Percentiles rank a stretch among this genome's conserved stretches.
Conservation (phyloP, 2,888 invertebrate species). For the Andrena dorsata region DNA sequence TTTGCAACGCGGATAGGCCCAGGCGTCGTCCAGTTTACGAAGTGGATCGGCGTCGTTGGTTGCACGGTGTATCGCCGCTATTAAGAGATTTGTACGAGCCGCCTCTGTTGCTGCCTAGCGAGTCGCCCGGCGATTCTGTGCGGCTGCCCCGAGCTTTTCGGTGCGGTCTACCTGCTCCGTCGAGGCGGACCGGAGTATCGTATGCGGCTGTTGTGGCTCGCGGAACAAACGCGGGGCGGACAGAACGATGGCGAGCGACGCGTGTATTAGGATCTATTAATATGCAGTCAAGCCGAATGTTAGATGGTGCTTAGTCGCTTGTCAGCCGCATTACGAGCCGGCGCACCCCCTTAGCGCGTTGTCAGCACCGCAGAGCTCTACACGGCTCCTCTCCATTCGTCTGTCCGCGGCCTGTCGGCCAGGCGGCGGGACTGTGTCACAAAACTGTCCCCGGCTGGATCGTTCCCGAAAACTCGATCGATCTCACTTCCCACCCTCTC, state of each 20-base stretch:
- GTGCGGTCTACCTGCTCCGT: background rate
- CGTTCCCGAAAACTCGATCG: slow-evolving; percentile 3
- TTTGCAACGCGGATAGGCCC: slow-evolving; percentile 12
- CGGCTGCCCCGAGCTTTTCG: background rate
- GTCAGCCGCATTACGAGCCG: slow-evolving; percentile 77
- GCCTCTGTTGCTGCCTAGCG: background rate
- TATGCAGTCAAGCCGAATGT: slow-evolving; percentile 78
- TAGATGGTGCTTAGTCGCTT: slow-evolving; percentile 80
- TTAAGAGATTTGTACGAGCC: background rate
- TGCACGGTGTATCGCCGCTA: background rate
- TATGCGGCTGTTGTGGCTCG: slow-evolving; percentile 61
- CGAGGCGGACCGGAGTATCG: background rate
- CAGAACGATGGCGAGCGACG: slow-evolving; percentile 69
- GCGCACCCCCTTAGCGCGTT: slow-evolving; percentile 62
- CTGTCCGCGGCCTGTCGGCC: slow-evolving; percentile 49
- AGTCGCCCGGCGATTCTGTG: background rate
- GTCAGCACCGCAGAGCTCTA: slow-evolving; percentile 58
- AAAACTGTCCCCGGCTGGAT: slow-evolving; percentile 37
- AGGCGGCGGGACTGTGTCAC: slow-evolving; percentile 26
- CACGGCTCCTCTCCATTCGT: slow-evolving; percentile 60
- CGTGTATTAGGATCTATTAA: slow-evolving; percentile 79
- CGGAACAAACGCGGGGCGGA: slow-evolving; percentile 67
- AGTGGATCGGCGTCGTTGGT: slow-evolving; percentile 7
- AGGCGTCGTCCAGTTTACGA: background rate
- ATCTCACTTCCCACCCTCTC: background rate